Percentiles rank a stretch among this genome's conserved stretches.
phyloP scores from a whole-genome alignment of 2,113 vertebrate genomes.

The Mus musculus region DNA sequence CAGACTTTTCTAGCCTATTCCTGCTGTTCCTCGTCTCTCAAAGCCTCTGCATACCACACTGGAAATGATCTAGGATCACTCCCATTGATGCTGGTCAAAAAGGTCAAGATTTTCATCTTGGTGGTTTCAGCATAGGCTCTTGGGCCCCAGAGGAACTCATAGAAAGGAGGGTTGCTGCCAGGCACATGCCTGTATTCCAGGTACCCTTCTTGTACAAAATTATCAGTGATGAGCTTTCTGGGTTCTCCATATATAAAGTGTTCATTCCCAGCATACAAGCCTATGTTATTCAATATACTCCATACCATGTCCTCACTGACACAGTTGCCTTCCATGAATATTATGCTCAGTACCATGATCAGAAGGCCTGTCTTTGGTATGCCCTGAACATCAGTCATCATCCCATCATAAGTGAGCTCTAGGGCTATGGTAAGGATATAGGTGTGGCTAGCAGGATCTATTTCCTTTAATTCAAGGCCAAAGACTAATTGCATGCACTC shows the following conservation, averaged over 20 bases:
- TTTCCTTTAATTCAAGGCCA: slow-evolving; percentile 42
- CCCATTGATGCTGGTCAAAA: neutral
- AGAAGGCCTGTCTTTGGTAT: slow-evolving; percentile 69
- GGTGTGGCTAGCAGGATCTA: neutral
- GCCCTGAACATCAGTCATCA: neutral
- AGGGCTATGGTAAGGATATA: slow-evolving; percentile 26
- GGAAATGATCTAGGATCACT: slow-evolving; percentile 45
- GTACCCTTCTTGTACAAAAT: slow-evolving; percentile 64
- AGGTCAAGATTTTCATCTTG: slow-evolving; percentile 50
- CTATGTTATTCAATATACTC: slow-evolving; percentile 22
- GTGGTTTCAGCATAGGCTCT: slow-evolving; percentile 39
- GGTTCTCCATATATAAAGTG: slow-evolving; percentile 63
- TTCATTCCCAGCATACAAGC: neutral
- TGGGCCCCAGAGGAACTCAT: slow-evolving; percentile 64
- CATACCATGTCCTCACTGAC: slow-evolving; percentile 27
- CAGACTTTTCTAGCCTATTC: neutral
- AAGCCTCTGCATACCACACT: slow-evolving; percentile 40
- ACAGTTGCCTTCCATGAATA: slow-evolving; percentile 31
- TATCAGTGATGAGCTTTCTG: slow-evolving; percentile 29
- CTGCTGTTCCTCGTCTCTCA: slow-evolving; percentile 50
- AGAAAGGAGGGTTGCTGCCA: neutral
- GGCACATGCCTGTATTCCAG: slow-evolving; percentile 40
- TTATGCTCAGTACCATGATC: slow-evolving; percentile 49
- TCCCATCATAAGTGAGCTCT: slow-evolving; percentile 59
- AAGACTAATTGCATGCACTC: slow-evolving; percentile 61